Conservation (phyloP, 2,797 vertebrate species). For the Zenarchopterus dispar region DNA sequence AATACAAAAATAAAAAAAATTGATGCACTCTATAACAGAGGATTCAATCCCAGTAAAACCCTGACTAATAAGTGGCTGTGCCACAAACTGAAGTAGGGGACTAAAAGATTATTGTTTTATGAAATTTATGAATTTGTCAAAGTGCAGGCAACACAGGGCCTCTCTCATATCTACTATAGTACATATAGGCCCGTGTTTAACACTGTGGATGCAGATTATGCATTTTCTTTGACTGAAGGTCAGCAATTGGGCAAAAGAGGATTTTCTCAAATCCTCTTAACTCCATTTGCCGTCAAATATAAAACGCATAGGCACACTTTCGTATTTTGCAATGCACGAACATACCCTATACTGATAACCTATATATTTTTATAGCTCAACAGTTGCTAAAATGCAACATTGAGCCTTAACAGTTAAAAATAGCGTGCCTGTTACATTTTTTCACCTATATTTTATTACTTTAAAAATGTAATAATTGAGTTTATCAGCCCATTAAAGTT, state of each 20-base stretch:
- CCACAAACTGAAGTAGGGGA: background rate
- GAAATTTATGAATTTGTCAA: too few relatives aligned
- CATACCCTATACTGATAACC: background rate
- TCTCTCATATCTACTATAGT: too few relatives aligned
- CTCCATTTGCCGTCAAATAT: conserved; percentile 28
- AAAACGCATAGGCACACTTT: conserved; percentile 17
- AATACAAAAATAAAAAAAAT: background rate
- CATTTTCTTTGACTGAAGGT: conserved; percentile 2
- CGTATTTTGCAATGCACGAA: background rate
- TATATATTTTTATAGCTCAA: background rate
- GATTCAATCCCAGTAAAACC: conserved; percentile 2
- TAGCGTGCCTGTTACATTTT: background rate
- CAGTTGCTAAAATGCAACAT: background rate
- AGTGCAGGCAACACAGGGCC: too few relatives aligned
- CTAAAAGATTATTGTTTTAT: too few relatives aligned
- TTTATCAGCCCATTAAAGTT: too few relatives aligned
- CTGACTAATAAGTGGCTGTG: background rate
- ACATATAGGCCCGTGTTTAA: background rate
- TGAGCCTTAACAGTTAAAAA: background rate
- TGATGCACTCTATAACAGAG: conserved; percentile 29
- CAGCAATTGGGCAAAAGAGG: conserved; percentile 59
- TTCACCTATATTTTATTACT: too few relatives aligned
- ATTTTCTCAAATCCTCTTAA: conserved; percentile 70
- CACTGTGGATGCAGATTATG: conserved; percentile 26
- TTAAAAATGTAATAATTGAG: too few relatives aligned